These are phyloP conservation scores for Etia nguti DNA, from an alignment of 2,113 vertebrate species.

Conservation along the genomic window DNA sequence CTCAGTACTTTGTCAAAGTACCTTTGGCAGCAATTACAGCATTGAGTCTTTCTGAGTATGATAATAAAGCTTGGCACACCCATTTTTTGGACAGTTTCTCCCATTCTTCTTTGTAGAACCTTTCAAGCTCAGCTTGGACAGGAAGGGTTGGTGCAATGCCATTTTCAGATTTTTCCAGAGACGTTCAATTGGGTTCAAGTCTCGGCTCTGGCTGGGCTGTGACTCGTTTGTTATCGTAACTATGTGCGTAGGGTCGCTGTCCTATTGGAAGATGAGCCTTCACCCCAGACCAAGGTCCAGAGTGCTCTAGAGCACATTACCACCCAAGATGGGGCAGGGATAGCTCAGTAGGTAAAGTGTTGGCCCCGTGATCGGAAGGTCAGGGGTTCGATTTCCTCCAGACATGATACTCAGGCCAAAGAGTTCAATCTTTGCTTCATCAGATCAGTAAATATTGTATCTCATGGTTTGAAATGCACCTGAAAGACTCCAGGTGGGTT, in stretches of 20 bases:
- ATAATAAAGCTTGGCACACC: neutral
- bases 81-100: neutral
- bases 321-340: too few species aligned
- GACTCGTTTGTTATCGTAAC: neutral
- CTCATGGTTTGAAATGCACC: neutral
- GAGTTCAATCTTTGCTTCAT: neutral
- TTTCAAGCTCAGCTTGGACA: neutral
- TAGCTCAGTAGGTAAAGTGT: too few species aligned
- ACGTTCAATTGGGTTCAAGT: neutral
- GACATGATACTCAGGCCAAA: neutral
- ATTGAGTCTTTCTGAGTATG: neutral
- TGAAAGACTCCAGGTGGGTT: neutral
- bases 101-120: neutral
- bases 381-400: too few species aligned
- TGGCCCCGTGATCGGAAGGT: too few species aligned
- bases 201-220: neutral
- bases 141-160: neutral
- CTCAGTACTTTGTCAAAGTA: too few species aligned
- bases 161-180: neutral
- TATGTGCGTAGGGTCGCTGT: neutral
- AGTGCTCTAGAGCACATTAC: neutral
- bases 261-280: neutral
- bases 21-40: too few species aligned
- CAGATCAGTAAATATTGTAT: neutral
- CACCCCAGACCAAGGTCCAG: neutral